Base-by-base conservation (phyloP, 2,888 invertebrate species). In the Stenodera caucasica region DNA sequence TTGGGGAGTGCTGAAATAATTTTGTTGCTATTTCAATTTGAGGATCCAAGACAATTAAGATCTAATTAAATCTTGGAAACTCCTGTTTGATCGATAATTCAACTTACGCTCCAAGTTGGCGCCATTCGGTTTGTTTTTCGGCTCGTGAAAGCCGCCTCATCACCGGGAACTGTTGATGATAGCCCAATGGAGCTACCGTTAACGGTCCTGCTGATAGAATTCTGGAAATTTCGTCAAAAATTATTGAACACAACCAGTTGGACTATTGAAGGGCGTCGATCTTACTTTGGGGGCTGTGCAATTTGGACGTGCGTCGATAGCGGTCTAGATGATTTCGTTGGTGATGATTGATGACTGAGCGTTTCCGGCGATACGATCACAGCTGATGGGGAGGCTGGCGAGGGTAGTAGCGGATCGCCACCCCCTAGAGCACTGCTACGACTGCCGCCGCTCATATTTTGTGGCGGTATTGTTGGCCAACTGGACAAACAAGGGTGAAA, bases 291-390 rank as follows among this genome's bases (percentile, higher is more conserved):
- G 40, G 66, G 59, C 29, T 63, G 54, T 5, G 65, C 58, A 14
- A 68, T 68, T 53, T 68, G 68, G 50, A 68, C 68, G 23, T 65
- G 64, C 18, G 63, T 49, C 26, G 63, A 49, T 45, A 45, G 12
- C n/a, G 49, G 63, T 61, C 61, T 63, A 45, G 60, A 51, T 54
- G 59, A 64, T 59, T 67, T 67, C 12, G 71, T 84, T 23, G 90
- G 90, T 53, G 85, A 83, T 72, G 88, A 88, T 74, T 89, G 89
- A 78, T 87, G 86, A 74, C 90, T 85, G 65, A 90, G 85, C 69
- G 90, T 90, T 80, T 88, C 88, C 45, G 91, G 89, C 29, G 91
- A 90, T 67, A 90, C 89, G 72, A 91, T 84, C 58, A 90, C 87
- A 61, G 90, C 89, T 61, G 86, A 87, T 51, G 89, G 86, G 21